A percentile compares a stretch with the other conserved stretches of the same genome.
These are phyloP conservation scores for Lepidocyrtoides sp. DNA, from an alignment of 2,888 invertebrate genomes.

Conservation along the genomic window DNA sequence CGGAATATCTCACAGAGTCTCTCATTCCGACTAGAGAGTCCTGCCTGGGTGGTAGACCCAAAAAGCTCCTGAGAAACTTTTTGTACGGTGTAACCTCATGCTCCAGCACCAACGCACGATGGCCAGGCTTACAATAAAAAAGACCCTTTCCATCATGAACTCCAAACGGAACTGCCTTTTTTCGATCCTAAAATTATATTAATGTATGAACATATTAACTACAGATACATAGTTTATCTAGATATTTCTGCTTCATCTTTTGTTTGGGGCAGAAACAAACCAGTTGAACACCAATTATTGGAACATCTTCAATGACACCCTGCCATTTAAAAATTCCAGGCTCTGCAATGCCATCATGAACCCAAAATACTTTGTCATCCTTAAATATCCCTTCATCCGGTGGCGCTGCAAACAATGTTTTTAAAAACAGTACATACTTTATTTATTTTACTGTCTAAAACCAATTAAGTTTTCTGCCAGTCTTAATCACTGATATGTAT, in stretches of 20 bases:
- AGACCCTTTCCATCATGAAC: conserved; percentile 78
- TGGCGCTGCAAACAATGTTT: conserved; percentile 56
- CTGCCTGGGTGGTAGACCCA: conserved; percentile 73
- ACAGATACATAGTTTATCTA: no score
- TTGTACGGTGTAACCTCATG: conserved; percentile 78
- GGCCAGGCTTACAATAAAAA: conserved; percentile 81
- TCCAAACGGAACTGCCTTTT: conserved; percentile 79
- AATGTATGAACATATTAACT: neutral
- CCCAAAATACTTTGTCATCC: conserved; percentile 80
- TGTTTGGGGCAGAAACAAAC: conserved; percentile 22
- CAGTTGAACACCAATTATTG: conserved; percentile 77
- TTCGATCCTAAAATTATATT: conserved; percentile 71
- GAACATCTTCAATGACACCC: conserved; percentile 61
- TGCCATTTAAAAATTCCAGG: conserved; percentile 77
- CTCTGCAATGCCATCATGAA: conserved; percentile 78
- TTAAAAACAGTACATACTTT: no score
- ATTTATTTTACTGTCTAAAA: no score
- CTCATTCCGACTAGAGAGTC: conserved; percentile 68
- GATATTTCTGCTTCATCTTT: no score
- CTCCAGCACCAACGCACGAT: conserved; percentile 79
- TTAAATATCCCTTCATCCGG: conserved; percentile 76
- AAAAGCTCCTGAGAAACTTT: conserved; percentile 71
- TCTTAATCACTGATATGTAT: no score
- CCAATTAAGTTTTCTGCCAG: no score
- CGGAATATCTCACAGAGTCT: conserved; percentile 53